These are phyloP conservation scores for Spodoptera picta DNA, from an alignment of 2,888 invertebrate genomes.

Conservation along the genomic window DNA sequence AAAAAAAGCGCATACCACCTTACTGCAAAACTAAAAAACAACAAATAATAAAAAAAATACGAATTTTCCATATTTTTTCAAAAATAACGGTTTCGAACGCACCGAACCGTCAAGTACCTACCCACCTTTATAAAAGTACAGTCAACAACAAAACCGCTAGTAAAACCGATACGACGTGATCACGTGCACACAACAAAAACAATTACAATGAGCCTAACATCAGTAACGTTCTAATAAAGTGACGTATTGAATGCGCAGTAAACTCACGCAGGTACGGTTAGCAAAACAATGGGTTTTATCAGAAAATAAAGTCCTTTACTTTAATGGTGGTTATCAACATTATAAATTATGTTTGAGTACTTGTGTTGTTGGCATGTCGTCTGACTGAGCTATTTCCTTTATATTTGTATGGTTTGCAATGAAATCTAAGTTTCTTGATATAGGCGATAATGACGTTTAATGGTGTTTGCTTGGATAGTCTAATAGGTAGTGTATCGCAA, in stretches of 20 bases:
- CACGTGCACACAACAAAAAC: constrained; percentile 57
- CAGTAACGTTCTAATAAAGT: constrained; percentile 69
- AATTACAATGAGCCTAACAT: constrained; percentile 68
- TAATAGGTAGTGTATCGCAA: too few relatives aligned
- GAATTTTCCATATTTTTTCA: too few relatives aligned
- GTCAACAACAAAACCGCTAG: constrained; percentile 49
- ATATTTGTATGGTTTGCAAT: constrained; percentile 32
- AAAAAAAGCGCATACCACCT: too few relatives aligned
- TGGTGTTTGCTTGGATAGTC: too few relatives aligned
- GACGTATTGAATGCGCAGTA: constrained; percentile 63
- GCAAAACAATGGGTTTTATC: constrained; percentile 54
- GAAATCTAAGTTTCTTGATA: background rate
- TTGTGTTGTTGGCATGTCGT: constrained; percentile 46
- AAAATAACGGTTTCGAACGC: too few relatives aligned
- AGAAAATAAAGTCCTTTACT: constrained; percentile 49
- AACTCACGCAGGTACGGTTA: constrained; percentile 55
- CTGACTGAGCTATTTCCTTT: constrained; percentile 44
- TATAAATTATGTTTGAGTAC: constrained; percentile 52
- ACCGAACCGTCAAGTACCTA: background rate
- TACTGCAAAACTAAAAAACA: background rate
- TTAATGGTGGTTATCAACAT: constrained; percentile 47
- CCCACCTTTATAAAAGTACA: constrained; percentile 32
- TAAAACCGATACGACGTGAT: constrained; percentile 33
- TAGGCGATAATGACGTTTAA: too few relatives aligned
- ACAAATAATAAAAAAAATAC: too few relatives aligned